phyloP scores from a whole-genome alignment of 2,797 vertebrate species.

The Macropus fuliginosus region DNA sequence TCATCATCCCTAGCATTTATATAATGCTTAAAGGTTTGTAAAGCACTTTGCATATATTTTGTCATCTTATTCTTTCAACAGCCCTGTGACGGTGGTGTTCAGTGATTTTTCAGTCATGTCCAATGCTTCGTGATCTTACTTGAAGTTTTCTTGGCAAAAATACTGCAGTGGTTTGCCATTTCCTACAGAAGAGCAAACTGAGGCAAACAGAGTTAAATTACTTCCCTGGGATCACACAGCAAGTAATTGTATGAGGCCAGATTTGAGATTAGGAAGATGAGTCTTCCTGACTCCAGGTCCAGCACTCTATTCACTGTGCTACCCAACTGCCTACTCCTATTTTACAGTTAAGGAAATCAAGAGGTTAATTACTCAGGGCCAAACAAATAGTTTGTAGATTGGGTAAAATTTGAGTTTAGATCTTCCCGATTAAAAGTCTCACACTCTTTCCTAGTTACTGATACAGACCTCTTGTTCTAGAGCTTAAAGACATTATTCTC shows the following conservation, averaged over 20 bases:
- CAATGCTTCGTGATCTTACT: background rate
- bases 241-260: background rate
- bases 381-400: background rate
- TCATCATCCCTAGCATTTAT: background rate
- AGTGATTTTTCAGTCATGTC: background rate
- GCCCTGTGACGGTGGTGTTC: background rate
- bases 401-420: background rate
- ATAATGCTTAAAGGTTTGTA: background rate
- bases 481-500: background rate
- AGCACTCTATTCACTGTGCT: background rate
- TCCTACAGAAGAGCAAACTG: background rate
- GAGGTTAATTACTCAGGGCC: background rate
- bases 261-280: background rate
- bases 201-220: background rate
- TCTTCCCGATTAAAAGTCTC: background rate
- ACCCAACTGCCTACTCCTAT: background rate
- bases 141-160: background rate
- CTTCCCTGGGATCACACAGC: background rate
- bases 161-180: background rate
- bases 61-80: background rate
- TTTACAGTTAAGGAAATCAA: background rate
- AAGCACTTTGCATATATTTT: background rate
- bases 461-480: background rate
- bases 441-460: background rate
- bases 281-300: background rate